These are phyloP conservation scores for Oscheius sp. DNA, from an alignment of 1,140 invertebrate genomes.

Conservation along the genomic window DNA sequence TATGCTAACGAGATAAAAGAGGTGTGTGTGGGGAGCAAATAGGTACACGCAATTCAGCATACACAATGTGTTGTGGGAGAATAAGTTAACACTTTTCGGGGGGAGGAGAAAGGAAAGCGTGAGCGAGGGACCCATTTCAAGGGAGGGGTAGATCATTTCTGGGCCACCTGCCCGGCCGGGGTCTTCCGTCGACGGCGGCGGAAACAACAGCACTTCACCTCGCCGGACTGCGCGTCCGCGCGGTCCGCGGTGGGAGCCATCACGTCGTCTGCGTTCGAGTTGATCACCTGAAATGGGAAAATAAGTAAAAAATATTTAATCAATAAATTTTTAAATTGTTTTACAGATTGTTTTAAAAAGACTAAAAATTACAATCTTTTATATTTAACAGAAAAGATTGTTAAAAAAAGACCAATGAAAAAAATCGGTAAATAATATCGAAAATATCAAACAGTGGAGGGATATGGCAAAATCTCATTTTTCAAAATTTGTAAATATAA, in stretches of 20 bases:
- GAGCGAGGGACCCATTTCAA: not conserved
- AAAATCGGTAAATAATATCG: no score
- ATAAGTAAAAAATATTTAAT: not conserved
- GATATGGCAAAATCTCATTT: no score
- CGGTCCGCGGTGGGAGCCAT: conserved; percentile 40
- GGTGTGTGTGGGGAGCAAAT: not conserved
- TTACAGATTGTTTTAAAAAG: no score
- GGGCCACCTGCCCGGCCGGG: not conserved
- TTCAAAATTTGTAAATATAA: no score
- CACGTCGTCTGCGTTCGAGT: conserved; percentile 56
- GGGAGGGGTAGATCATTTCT: not conserved
- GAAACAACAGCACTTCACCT: conserved; percentile 57
- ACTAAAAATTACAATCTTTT: no score
- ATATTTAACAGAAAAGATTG: no score
- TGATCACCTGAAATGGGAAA: conserved; percentile 55
- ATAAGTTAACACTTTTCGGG: not conserved
- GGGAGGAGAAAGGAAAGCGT: not conserved
- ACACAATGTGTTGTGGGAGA: not conserved
- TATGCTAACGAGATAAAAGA: no score
- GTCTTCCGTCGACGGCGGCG: conserved; percentile 44
- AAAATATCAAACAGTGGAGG: no score
- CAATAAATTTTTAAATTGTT: no score
- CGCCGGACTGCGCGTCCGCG: conserved; percentile 51
- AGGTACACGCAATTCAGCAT: conserved; percentile 7
- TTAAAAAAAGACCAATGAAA: no score